Evolutionary conservation across 2,888 invertebrate species (phyloP), one percentile per base, ranked within the genome.

Genomic region (Syrphus vitripennis): DNA sequence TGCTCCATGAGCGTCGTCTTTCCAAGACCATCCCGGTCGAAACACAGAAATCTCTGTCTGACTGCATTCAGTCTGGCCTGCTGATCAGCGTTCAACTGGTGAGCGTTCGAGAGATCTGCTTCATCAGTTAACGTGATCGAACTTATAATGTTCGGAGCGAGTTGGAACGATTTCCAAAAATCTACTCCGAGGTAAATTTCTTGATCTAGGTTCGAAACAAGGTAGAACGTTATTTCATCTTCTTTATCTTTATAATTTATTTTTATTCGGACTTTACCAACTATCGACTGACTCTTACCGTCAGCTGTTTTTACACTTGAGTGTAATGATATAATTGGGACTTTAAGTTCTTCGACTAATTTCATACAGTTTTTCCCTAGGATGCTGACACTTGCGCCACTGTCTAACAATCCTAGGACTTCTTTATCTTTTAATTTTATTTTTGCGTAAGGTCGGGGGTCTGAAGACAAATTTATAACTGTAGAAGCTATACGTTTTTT

Each of bases 111-210:
- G 3, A 14, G 4, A 14, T 53, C 53, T 14, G 53, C 10, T 3
- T 26, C 26, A 21, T 53, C 53, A 0, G 26, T 53, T n/a, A 53
- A 14, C n/a, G 53, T 7, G 3, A 53, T 16, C 3, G 55, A n/a
- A 4, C 42, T 19, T 3, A 65, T 65, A 1, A 55, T 6, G 14
- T 53, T 74, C 10, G 48, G 53, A 19, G 63, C 63, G 4, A 63
- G 14, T 26, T 34, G 50, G 29, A 75, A 75, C 1, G 12, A 12
- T 6, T 45, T 75, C 42, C 55, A 75, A 19, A 75, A 65, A 19
- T 42, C 75, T 19, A 65, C 21, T 1, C 55, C 65, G 0, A 65
- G n/a, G 16, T 65, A 74, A 0, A 59, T 50, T 14, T 72, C 61
- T 16, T 63, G 53, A 10, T n/a, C n/a, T n/a, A n/a, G n/a, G n/a